A percentile compares a stretch with the other conserved stretches of the same genome.
These are phyloP conservation scores for Trichechus manatus DNA, from an alignment of 2,113 vertebrate genomes.

Conservation along the genomic window DNA sequence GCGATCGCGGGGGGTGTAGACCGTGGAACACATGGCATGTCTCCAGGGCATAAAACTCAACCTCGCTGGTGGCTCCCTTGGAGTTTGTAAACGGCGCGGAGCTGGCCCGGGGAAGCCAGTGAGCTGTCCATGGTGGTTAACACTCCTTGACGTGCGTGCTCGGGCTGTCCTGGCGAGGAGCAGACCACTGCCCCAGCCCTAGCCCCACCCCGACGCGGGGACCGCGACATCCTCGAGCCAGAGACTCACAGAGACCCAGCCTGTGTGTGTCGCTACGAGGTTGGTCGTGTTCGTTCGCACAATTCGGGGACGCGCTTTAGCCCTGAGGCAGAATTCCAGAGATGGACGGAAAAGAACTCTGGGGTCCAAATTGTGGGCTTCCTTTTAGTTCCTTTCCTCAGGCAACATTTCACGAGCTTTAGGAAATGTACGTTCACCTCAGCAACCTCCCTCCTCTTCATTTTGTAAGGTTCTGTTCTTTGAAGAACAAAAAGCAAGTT, in stretches of 20 bases:
- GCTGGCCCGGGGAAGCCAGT: slow-evolving; percentile 69
- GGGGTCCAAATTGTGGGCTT: neutral
- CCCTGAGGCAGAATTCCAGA: neutral
- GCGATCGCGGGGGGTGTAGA: slow-evolving; percentile 23
- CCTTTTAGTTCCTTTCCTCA: neutral
- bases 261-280: neutral
- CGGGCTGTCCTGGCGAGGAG: neutral
- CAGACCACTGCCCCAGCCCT: slow-evolving; percentile 20
- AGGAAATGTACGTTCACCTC: neutral
- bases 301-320: neutral
- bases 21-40: neutral
- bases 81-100: neutral
- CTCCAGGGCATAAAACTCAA: slow-evolving; percentile 20
- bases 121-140: slow-evolving; percentile 89
- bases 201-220: neutral
- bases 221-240: neutral
- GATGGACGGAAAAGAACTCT: neutral
- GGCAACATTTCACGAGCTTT: neutral
- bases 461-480: neutral
- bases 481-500: neutral
- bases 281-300: neutral
- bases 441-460: neutral
- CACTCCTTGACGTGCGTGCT: slow-evolving; percentile 16
- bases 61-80: slow-evolving; percentile 44
- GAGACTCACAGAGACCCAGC: neutral